Percentiles rank a stretch among this genome's conserved stretches.
These are phyloP conservation scores for Baronia brevicornis DNA, from an alignment of 2,888 invertebrate species.

Conservation along the genomic window DNA sequence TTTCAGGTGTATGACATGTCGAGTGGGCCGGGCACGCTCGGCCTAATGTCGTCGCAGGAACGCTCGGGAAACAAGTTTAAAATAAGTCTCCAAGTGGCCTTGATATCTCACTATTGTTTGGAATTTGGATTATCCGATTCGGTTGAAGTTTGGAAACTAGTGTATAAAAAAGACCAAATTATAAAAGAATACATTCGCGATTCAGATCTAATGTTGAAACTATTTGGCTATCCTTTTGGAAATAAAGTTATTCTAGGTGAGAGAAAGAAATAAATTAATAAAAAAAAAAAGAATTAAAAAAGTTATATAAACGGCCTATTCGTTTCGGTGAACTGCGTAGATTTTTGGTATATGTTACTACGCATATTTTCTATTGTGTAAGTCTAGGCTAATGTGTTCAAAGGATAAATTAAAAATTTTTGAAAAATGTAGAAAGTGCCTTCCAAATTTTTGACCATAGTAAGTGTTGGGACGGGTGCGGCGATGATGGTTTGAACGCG, in stretches of 20 bases:
- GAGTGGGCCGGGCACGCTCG: constrained; percentile 21
- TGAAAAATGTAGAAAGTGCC: constrained; percentile 86
- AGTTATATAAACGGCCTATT: constrained; percentile 68
- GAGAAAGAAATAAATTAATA: constrained; percentile 44
- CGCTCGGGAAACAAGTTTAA: constrained; percentile 51
- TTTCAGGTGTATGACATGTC: constrained; percentile 36
- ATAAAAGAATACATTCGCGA: constrained; percentile 60
- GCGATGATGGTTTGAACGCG: constrained; percentile 52
- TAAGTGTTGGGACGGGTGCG: constrained; percentile 77
- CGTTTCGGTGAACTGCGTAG: constrained; percentile 71
- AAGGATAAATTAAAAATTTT: constrained; percentile 76
- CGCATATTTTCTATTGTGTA: constrained; percentile 76
- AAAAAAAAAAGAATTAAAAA: constrained; percentile 40
- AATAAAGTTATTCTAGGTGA: constrained; percentile 63
- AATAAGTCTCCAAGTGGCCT: constrained; percentile 74
- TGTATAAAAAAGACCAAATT: constrained; percentile 71
- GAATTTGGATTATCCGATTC: constrained; percentile 64
- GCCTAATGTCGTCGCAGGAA: constrained; percentile 53
- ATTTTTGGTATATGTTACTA: constrained; percentile 75
- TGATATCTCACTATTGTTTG: constrained; percentile 72
- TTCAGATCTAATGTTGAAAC: constrained; percentile 68
- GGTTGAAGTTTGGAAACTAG: constrained; percentile 72
- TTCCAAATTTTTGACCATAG: constrained; percentile 81
- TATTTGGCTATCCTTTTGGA: constrained; percentile 74
- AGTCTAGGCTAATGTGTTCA: constrained; percentile 86